phyloP scores from a whole-genome alignment of 2,113 vertebrate genomes.

The Acanthochromis polyacanthus region DNA sequence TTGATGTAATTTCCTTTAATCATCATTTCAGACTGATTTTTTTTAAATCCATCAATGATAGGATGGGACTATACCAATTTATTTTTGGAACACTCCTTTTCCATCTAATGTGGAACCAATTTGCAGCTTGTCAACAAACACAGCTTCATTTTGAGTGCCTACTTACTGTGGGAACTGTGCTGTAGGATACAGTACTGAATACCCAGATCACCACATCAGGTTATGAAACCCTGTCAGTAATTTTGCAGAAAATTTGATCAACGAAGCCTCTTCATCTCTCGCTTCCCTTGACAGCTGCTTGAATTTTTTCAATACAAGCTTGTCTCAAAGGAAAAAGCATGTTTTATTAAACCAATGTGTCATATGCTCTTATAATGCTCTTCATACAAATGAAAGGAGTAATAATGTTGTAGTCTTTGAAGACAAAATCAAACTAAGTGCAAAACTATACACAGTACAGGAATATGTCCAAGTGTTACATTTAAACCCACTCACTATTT shows the following conservation, averaged over 20 bases:
- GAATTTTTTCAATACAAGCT: not conserved
- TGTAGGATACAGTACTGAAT: slow-evolving; percentile 9
- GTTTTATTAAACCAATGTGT: slow-evolving; percentile 69
- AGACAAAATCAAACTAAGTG: slow-evolving; percentile 56
- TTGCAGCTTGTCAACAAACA: slow-evolving; percentile 65
- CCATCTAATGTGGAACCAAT: slow-evolving; percentile 77
- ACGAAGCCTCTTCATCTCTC: not conserved
- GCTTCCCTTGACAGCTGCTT: slow-evolving; percentile 14
- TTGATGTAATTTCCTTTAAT: slow-evolving; percentile 65
- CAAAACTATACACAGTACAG: slow-evolving; percentile 38
- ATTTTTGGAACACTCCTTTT: slow-evolving; percentile 61
- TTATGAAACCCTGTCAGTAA: slow-evolving; percentile 22
- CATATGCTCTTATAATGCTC: slow-evolving; percentile 38
- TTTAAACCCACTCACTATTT: slow-evolving; percentile 57
- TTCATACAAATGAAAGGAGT: slow-evolving; percentile 35
- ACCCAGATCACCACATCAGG: slow-evolving; percentile 17
- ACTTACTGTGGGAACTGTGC: slow-evolving; percentile 34
- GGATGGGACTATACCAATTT: slow-evolving; percentile 62
- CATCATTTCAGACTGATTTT: slow-evolving; percentile 58
- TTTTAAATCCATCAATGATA: slow-evolving; percentile 55
- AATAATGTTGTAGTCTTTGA: slow-evolving; percentile 58
- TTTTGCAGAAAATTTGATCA: slow-evolving; percentile 40
- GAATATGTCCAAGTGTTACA: slow-evolving; percentile 40
- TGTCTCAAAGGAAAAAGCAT: slow-evolving; percentile 10
- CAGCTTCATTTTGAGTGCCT: slow-evolving; percentile 18